Evolutionary conservation across 2,797 vertebrate species (phyloP).

Genomic region (Hypotaenidia okinawae): DNA sequence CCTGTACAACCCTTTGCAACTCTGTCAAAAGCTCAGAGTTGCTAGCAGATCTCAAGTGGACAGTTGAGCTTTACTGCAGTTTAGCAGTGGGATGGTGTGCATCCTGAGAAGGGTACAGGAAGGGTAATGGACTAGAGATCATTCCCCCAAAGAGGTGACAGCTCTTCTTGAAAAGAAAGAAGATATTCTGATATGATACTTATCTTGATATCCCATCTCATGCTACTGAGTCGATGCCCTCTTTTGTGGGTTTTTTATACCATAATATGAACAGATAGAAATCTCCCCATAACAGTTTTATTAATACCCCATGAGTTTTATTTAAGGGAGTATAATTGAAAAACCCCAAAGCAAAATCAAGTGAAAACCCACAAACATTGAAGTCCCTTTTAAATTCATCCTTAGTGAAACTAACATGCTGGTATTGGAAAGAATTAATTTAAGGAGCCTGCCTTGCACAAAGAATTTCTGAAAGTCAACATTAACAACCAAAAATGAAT

Average conservation of each 20-base stretch:
- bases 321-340: neutral
- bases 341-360: neutral
- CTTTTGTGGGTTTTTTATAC: neutral
- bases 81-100: neutral
- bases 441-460: neutral
- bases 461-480: constrained; percentile 7
- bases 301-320: neutral
- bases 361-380: neutral
- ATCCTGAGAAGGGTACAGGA: neutral
- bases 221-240: neutral
- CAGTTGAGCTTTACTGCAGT: neutral
- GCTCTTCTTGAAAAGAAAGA: neutral
- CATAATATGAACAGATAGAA: neutral
- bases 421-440: neutral
- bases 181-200: neutral
- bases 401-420: neutral
- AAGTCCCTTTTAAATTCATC: neutral
- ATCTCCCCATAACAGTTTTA: neutral
- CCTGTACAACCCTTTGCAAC: neutral
- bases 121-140: neutral
- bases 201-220: neutral
- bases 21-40: neutral
- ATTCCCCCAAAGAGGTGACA: neutral
- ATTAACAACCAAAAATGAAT: constrained; percentile 44
- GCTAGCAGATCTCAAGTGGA: neutral